phyloP scores from a whole-genome alignment of 2,113 vertebrate species.

The Erythrolamprus reginae region DNA sequence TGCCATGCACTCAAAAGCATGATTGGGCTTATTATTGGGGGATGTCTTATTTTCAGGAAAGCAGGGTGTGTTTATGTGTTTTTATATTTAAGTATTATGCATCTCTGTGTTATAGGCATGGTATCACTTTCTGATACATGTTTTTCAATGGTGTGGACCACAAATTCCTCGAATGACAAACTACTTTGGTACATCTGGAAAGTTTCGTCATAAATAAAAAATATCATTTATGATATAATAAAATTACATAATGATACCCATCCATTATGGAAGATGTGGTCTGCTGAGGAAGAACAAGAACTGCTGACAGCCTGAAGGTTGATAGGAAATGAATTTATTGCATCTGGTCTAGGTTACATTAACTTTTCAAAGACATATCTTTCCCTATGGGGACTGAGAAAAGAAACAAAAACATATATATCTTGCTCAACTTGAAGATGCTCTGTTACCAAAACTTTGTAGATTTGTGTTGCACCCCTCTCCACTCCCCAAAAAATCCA shows the following conservation, averaged over 20 bases:
- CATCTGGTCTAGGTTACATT: conserved; percentile 6
- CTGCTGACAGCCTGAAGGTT: neutral
- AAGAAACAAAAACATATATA: neutral
- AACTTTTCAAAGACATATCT: neutral
- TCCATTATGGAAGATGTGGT: neutral
- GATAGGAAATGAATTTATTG: conserved; percentile 18
- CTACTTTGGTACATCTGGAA: neutral
- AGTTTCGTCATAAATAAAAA: neutral
- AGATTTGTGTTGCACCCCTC: neutral
- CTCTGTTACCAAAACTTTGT: neutral
- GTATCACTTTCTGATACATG: neutral
- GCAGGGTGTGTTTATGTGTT: too few relatives aligned
- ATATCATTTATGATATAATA: neutral
- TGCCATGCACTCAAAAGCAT: too few relatives aligned
- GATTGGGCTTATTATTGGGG: too few relatives aligned
- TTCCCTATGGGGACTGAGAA: neutral
- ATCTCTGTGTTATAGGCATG: neutral
- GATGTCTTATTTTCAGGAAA: too few relatives aligned
- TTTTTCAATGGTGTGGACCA: neutral
- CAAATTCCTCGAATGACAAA: neutral
- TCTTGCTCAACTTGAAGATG: neutral
- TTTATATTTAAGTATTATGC: neutral
- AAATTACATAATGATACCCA: neutral
- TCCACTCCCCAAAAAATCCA: neutral
- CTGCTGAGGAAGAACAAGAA: neutral